These are phyloP conservation scores for Acanthosepion pharaonis DNA, from an alignment of 2,888 invertebrate species.

Conservation along the genomic window DNA sequence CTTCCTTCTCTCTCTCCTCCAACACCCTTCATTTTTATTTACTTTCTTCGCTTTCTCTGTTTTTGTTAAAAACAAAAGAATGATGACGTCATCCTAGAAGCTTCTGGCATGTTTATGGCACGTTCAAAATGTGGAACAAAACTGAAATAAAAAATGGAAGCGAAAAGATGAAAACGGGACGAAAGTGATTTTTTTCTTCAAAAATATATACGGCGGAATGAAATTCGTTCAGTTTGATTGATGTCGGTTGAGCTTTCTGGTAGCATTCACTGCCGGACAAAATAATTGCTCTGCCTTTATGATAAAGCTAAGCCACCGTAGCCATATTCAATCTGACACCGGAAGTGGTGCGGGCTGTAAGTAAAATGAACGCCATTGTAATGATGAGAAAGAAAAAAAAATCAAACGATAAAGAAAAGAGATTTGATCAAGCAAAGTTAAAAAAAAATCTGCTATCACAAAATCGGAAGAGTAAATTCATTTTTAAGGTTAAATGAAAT, in stretches of 20 bases:
- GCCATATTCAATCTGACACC: background rate
- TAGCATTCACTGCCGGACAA: background rate
- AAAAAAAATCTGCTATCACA: background rate
- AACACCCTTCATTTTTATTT: background rate
- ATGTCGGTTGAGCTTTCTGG: constrained; percentile 6
- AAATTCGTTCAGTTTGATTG: constrained; percentile 33
- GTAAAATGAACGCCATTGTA: constrained; percentile 8
- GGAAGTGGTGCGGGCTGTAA: constrained; percentile 33
- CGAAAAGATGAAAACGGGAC: background rate
- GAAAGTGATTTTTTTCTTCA: background rate
- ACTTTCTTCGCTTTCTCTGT: background rate
- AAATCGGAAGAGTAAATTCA: background rate
- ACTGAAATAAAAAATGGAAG: background rate
- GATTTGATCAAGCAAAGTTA: background rate
- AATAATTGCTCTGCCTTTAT: background rate
- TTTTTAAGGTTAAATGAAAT: background rate
- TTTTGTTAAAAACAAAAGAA: constrained; percentile 1
- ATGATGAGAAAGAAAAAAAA: background rate
- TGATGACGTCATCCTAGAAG: constrained; percentile 20
- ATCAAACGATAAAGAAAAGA: background rate
- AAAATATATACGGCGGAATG: background rate
- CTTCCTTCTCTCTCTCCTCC: background rate
- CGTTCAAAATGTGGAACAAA: background rate
- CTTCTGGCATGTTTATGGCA: background rate
- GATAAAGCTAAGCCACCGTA: background rate